phyloP scores from a whole-genome alignment of 2,888 invertebrate genomes.

The Macrophya annulata region DNA sequence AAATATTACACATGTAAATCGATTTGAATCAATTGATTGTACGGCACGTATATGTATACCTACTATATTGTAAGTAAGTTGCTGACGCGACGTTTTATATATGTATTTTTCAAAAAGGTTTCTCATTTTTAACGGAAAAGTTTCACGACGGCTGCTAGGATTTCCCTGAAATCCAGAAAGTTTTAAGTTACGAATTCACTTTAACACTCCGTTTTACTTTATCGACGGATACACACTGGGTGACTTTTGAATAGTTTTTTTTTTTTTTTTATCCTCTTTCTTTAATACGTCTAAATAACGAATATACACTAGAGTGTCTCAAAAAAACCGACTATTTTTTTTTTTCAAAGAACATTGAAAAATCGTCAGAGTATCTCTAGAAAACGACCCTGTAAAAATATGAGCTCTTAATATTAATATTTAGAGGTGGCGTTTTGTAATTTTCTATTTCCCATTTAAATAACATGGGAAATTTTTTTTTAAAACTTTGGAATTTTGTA shows the following conservation, averaged over 20 bases:
- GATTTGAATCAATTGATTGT: background rate
- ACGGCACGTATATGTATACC: too few species aligned
- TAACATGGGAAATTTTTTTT: too few species aligned
- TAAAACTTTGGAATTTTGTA: too few species aligned
- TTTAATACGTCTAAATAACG: conserved; percentile 23
- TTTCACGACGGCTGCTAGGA: conserved; percentile 20
- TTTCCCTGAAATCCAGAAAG: conserved; percentile 41
- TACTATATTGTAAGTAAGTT: conserved; percentile 1
- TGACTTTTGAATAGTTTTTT: conserved; percentile 11
- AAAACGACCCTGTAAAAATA: too few species aligned
- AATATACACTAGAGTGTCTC: too few species aligned
- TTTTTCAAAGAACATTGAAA: too few species aligned
- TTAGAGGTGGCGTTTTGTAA: too few species aligned
- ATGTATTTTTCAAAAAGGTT: conserved; percentile 16
- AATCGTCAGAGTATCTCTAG: too few species aligned
- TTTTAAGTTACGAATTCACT: conserved; percentile 48
- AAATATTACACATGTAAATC: background rate
- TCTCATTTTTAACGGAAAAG: conserved; percentile 48
- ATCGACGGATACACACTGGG: conserved; percentile 30
- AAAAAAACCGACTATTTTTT: too few species aligned
- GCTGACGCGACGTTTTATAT: conserved; percentile 2
- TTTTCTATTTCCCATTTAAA: too few species aligned
- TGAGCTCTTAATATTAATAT: too few species aligned
- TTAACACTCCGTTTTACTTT: conserved; percentile 50
- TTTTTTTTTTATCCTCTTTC: background rate